phyloP scores from a whole-genome alignment of 2,113 vertebrate genomes.

The Cariama cristata region DNA sequence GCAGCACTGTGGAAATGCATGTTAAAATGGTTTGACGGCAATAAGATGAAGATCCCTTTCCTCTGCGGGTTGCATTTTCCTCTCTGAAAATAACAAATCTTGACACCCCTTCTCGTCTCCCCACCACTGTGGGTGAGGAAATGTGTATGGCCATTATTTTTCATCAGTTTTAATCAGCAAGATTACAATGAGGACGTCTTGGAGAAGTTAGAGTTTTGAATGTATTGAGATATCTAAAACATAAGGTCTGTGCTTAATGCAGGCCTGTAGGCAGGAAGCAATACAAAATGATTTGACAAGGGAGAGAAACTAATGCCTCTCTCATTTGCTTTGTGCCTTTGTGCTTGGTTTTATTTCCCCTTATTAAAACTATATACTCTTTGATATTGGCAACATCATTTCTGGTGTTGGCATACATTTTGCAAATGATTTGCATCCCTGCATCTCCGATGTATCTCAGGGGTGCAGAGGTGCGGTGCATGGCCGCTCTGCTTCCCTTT shows the following conservation, averaged over 20 bases:
- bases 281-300: not conserved
- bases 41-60: not conserved
- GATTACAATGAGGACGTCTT: not conserved
- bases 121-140: not conserved
- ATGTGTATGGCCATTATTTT: not conserved
- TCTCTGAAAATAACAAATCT: not conserved
- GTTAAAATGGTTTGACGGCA: not conserved
- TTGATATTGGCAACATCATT: not conserved
- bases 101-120: not conserved
- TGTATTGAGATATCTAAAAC: not conserved
- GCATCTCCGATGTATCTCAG: not conserved
- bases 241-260: not conserved
- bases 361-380: not conserved
- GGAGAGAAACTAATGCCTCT: not conserved
- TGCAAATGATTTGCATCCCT: not conserved
- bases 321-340: not conserved
- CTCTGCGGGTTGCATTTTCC: not conserved
- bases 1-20: not conserved
- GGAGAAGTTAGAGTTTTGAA: not conserved
- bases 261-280: not conserved
- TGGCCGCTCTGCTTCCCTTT: not conserved
- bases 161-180: slow-evolving; percentile 2
- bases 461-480: no score
- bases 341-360: not conserved
- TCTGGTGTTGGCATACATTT: not conserved